A percentile compares a stretch with the other conserved stretches of the same genome.
Evolutionary conservation across 2,888 invertebrate genomes (phyloP).

Genomic region (Dryomyza anilis): DNA sequence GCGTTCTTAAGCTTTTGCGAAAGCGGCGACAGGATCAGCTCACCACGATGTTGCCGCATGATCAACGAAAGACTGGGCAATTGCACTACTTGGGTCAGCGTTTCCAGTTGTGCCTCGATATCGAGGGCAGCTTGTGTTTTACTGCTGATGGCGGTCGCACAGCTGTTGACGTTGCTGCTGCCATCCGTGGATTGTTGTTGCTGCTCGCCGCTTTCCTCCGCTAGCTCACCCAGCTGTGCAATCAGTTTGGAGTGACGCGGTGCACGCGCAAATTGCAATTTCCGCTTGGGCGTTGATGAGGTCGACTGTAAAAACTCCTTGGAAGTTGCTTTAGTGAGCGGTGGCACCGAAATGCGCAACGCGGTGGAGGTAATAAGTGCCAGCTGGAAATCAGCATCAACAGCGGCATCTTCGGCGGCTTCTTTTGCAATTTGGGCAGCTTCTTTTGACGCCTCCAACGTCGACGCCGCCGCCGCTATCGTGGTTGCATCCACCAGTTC

Average conservation of each 20-base stretch:
- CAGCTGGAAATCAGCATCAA: not conserved
- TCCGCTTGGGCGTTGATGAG: slow-evolving; percentile 15
- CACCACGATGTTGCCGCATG: slow-evolving; percentile 34
- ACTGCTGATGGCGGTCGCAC: not conserved
- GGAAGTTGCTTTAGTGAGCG: slow-evolving; percentile 4
- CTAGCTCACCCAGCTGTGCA: not conserved
- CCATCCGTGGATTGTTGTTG: too few relatives aligned
- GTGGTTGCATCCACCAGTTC: not conserved
- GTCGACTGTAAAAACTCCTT: slow-evolving; percentile 10
- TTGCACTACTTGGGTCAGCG: slow-evolving; percentile 32
- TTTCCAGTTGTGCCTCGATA: not conserved
- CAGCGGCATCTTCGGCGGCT: not conserved
- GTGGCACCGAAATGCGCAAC: not conserved
- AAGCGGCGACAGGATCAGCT: slow-evolving; percentile 34
- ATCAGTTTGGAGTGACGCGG: not conserved
- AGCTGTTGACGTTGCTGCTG: too few relatives aligned
- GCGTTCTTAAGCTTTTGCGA: slow-evolving; percentile 31
- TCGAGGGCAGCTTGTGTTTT: not conserved
- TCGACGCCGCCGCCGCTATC: not conserved
- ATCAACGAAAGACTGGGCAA: slow-evolving; percentile 35
- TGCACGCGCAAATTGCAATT: not conserved
- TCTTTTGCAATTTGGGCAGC: too few relatives aligned
- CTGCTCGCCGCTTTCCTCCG: not conserved
- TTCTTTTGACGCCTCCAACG: not conserved
- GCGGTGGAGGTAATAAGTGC: not conserved